These are phyloP conservation scores for Heterochromis multidens DNA, from an alignment of 2,113 vertebrate genomes.

Conservation along the genomic window DNA sequence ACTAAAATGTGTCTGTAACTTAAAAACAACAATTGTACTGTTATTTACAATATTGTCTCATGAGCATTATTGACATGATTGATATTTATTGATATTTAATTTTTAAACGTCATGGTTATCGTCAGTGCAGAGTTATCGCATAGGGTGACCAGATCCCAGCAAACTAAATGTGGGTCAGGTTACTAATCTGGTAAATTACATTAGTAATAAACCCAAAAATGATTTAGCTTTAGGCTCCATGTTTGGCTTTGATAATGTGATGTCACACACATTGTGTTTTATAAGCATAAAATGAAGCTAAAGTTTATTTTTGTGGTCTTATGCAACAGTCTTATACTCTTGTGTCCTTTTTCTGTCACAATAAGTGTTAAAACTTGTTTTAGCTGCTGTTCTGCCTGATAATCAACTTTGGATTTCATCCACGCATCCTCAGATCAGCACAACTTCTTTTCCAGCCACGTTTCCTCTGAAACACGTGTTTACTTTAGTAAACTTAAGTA, in stretches of 20 bases:
- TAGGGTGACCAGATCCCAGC: background rate
- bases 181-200: too few relatives aligned
- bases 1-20: background rate
- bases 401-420: background rate
- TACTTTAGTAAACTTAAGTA: background rate
- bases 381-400: background rate
- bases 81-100: background rate
- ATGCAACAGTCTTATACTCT: background rate
- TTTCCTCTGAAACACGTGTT: background rate
- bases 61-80: background rate
- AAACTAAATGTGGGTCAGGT: background rate
- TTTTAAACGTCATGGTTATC: background rate
- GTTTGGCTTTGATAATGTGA: background rate
- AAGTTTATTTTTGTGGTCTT: background rate
- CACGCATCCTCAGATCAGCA: background rate
- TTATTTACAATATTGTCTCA: background rate
- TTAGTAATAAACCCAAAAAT: background rate
- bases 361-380: background rate
- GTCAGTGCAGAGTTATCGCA: background rate
- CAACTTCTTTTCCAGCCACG: background rate
- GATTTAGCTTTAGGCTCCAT: background rate
- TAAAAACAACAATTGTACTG: background rate
- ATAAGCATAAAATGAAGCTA: background rate
- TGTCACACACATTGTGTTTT: background rate
- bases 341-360: background rate